A percentile compares a stretch with the other conserved stretches of the same genome.
These are phyloP conservation scores for Drosophila tsacasi DNA, from an alignment of 1,140 invertebrate genomes.

Conservation along the genomic window DNA sequence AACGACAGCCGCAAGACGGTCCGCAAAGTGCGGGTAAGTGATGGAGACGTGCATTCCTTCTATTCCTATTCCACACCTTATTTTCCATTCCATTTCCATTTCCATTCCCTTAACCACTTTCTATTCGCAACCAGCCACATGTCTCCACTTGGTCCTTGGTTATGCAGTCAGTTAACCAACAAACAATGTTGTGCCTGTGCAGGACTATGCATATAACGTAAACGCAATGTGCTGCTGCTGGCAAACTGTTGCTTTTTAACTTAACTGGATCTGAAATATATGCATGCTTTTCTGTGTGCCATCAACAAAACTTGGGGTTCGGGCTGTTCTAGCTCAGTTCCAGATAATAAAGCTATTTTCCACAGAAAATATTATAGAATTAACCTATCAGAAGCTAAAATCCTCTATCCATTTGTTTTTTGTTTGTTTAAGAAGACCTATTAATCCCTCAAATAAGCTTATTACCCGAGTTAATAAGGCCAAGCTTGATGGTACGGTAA, in stretches of 20 bases:
- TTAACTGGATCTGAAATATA: neutral
- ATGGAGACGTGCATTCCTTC: neutral
- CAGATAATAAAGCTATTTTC: neutral
- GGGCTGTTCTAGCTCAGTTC: neutral
- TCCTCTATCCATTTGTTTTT: too few relatives aligned
- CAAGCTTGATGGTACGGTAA: neutral
- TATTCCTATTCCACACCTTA: neutral
- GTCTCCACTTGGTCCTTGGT: neutral
- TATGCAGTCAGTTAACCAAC: conserved; percentile 7
- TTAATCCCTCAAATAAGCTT: neutral
- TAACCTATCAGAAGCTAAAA: too few relatives aligned
- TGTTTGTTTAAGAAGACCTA: neutral
- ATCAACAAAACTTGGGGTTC: neutral
- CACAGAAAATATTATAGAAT: neutral
- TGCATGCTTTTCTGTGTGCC: neutral
- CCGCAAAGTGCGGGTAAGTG: conserved; percentile 94
- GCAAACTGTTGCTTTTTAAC: conserved; percentile 52
- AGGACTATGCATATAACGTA: conserved; percentile 24
- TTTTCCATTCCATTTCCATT: neutral
- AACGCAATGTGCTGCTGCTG: conserved; percentile 27
- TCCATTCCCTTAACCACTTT: neutral
- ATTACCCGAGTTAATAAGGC: neutral
- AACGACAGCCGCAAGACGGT: conserved; percentile 98
- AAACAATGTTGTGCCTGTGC: neutral
- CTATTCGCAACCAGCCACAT: neutral